Base-by-base conservation (phyloP, 2,888 invertebrate genomes). In the Glaucopsyche alexis region DNA sequence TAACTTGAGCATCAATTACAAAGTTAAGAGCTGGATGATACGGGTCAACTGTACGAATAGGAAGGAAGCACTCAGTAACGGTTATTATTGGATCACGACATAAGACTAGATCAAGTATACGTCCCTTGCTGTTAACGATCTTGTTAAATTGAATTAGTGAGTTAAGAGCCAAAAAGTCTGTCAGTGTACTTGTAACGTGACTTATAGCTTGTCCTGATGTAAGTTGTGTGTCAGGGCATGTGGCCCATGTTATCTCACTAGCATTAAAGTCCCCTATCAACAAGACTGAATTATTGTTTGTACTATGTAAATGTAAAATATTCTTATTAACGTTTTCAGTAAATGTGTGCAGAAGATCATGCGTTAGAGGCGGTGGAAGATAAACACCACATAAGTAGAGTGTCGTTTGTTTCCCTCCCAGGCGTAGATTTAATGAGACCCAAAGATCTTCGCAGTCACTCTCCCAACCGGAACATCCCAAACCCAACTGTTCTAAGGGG, bases 351-450 rank as follows among this genome's bases (percentile, higher is more conserved):
- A 6, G 50, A 29, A n/a, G 70, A 3, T 40, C 38, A 29, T 38
- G 3, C 16, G 71, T 71, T 8, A 71, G n/a, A 0, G 71, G 71
- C 29, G 52, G 71, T 14, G 71, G 38, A 4, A 71, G 38, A 40
- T 71, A 71, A 50, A 71, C 70, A 40, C 40, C 71, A 29, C 71
- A 71, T 40, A 71, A 8, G 13, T 71, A 38, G 13, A 71, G 52
- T 8, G 38, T 16, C 9, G 50, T 52, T 29, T 40, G 50, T 5
- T 49, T 11, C 29, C 50, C 7, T n/a, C n/a, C 2, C 11, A 16
- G 14, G 9, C 50, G 40, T n/a, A 9, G n/a, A 69, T 69, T 55
- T 38, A 73, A n/a, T 42, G 60, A 67, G n/a, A n/a, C n/a, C n/a
- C n/a, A n/a, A n/a, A n/a, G n/a, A n/a, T n/a, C n/a, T n/a, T n/a